A percentile compares a stretch with the other conserved stretches of the same genome.
Evolutionary conservation across 2,888 invertebrate genomes (phyloP).

Genomic region (Nephrotoma guestfalica): DNA sequence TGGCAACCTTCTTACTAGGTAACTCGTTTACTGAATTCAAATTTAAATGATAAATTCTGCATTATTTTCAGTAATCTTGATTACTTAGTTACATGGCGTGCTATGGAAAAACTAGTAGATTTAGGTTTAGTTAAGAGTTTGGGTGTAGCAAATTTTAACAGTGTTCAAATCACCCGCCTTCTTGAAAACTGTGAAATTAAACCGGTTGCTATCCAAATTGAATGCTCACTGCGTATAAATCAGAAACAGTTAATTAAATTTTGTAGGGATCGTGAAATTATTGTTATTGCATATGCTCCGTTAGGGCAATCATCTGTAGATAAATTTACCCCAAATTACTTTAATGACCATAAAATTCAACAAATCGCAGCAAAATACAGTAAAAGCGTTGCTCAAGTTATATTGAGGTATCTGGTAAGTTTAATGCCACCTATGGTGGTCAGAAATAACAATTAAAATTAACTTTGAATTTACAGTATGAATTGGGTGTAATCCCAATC

Average conservation of each 20-base stretch:
- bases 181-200: conserved; percentile 46
- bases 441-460: conserved; percentile 29
- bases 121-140: conserved; percentile 60
- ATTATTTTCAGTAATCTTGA: conserved; percentile 41
- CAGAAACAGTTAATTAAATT: conserved; percentile 53
- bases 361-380: conserved; percentile 43
- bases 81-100: conserved; percentile 64
- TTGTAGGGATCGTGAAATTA: conserved; percentile 46
- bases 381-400: conserved; percentile 48
- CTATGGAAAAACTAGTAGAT: conserved; percentile 57
- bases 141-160: conserved; percentile 81
- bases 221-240: conserved; percentile 47
- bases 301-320: conserved; percentile 42
- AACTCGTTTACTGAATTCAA: conserved; percentile 7
- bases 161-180: conserved; percentile 54
- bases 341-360: conserved; percentile 36
- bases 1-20: conserved; percentile 17
- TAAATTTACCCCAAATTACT: conserved; percentile 33
- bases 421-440: conserved; percentile 8
- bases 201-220: conserved; percentile 47
- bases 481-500: conserved; percentile 27
- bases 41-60: background rate
- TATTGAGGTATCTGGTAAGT: conserved; percentile 47
- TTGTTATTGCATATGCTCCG: conserved; percentile 58
- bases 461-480: conserved; percentile 41